Percentiles rank a stretch among this genome's conserved stretches.
phyloP scores from a whole-genome alignment of 2,888 invertebrate species.

The Heteromurus nitidus region DNA sequence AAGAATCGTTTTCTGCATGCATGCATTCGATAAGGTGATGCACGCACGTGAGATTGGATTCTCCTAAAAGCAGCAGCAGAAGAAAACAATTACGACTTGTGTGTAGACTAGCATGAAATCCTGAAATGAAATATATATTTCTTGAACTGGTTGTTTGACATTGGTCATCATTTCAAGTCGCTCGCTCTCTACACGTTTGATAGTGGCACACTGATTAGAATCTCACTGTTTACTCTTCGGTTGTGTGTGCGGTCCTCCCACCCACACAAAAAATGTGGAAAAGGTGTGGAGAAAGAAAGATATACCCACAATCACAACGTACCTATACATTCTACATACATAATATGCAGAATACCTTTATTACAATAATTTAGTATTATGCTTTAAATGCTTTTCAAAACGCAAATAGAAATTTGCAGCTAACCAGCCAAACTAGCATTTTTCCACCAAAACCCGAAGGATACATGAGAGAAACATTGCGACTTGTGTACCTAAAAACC shows the following conservation, averaged over 20 bases:
- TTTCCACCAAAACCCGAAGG: background rate
- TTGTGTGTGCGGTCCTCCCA: constrained; percentile 18
- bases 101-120: background rate
- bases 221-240: constrained; percentile 28
- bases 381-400: background rate
- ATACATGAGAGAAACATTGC: background rate
- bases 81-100: background rate
- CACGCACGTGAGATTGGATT: constrained; percentile 36
- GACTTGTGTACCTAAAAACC: background rate
- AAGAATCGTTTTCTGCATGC: constrained; percentile 8
- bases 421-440: background rate
- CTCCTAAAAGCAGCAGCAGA: background rate
- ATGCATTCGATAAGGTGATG: background rate
- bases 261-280: constrained; percentile 28
- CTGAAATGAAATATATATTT: background rate
- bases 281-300: constrained; percentile 40
- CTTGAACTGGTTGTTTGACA: background rate
- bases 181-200: background rate
- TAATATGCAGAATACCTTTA: background rate
- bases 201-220: background rate
- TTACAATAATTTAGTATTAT: background rate
- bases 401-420: background rate
- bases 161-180: background rate
- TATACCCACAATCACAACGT: constrained; percentile 28
- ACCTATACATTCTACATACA: constrained; percentile 24